phyloP scores from a whole-genome alignment of 1,140 invertebrate species.

The Ephestia elutella region DNA sequence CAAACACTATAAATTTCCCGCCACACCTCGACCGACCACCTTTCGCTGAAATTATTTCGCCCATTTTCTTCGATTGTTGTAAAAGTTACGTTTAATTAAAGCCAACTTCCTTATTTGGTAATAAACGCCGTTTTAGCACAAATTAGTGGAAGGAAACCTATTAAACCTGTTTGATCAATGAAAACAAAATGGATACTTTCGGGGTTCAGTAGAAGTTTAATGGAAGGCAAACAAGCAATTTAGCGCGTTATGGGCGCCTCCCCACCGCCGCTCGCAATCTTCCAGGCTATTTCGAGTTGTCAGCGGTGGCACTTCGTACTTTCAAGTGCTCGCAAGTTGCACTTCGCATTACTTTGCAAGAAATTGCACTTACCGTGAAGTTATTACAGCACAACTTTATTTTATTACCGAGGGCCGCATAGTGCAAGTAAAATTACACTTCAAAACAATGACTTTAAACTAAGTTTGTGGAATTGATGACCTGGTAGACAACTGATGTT shows the following conservation, averaged over 20 bases:
- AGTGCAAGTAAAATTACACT: too few relatives aligned
- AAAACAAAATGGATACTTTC: neutral
- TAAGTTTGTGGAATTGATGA: too few relatives aligned
- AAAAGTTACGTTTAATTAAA: neutral
- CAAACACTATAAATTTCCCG: constrained; percentile 32
- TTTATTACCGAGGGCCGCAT: neutral
- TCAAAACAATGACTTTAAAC: too few relatives aligned
- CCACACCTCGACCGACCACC: constrained; percentile 23
- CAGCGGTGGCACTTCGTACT: constrained; percentile 10
- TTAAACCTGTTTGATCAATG: neutral
- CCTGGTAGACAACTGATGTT: too few relatives aligned
- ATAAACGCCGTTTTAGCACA: neutral
- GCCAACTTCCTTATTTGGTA: neutral
- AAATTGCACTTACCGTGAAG: neutral
- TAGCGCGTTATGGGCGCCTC: constrained; percentile 12
- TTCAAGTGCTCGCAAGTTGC: constrained; percentile 15
- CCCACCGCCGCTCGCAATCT: constrained; percentile 14
- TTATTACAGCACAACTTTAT: neutral
- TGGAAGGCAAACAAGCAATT: constrained; percentile 31
- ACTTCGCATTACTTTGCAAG: constrained; percentile 10
- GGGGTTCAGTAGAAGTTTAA: constrained; percentile 20
- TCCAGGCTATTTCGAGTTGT: constrained; percentile 15
- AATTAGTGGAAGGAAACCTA: neutral
- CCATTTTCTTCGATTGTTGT: constrained; percentile 8
- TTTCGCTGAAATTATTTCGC: constrained; percentile 13